These are phyloP conservation scores for Euura saliciscinereae DNA, from an alignment of 1,140 invertebrate genomes.

Conservation along the genomic window DNA sequence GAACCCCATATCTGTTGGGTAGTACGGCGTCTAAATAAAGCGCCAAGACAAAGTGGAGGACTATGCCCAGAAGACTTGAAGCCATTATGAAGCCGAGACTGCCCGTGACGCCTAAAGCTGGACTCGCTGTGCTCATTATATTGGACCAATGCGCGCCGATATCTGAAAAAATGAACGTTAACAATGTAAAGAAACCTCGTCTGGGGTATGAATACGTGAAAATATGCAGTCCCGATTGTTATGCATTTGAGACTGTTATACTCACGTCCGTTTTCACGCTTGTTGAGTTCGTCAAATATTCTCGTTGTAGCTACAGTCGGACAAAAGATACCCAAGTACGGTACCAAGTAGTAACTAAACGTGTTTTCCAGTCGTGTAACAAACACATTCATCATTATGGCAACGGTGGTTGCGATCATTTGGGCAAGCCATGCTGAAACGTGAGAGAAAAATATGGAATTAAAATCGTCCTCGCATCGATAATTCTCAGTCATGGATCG, in stretches of 20 bases:
- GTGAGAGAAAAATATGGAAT: conserved; percentile 5
- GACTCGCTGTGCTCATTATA: conserved; percentile 29
- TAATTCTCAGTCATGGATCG: background rate
- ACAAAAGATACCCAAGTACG: conserved; percentile 37
- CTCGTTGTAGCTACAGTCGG: conserved; percentile 36
- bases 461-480: conserved; percentile 8
- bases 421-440: conserved; percentile 18
- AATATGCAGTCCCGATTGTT: too few relatives aligned
- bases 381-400: background rate
- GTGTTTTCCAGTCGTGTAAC: background rate
- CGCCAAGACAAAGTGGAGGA: conserved; percentile 56
- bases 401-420: conserved; percentile 24
- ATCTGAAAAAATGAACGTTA: conserved; percentile 25
- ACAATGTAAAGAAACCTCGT: too few relatives aligned
- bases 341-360: background rate
- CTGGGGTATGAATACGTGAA: too few relatives aligned
- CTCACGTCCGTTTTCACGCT: conserved; percentile 33
- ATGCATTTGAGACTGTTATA: background rate
- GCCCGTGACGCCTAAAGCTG: conserved; percentile 22
- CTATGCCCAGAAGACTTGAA: conserved; percentile 38
- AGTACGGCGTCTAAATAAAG: conserved; percentile 62
- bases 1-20: conserved; percentile 63
- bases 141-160: conserved; percentile 39
- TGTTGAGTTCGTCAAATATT: conserved; percentile 36
- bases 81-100: conserved; percentile 36